These are phyloP conservation scores for Telmatherina bonti DNA, from an alignment of 2,797 vertebrate genomes.

Conservation along the genomic window DNA sequence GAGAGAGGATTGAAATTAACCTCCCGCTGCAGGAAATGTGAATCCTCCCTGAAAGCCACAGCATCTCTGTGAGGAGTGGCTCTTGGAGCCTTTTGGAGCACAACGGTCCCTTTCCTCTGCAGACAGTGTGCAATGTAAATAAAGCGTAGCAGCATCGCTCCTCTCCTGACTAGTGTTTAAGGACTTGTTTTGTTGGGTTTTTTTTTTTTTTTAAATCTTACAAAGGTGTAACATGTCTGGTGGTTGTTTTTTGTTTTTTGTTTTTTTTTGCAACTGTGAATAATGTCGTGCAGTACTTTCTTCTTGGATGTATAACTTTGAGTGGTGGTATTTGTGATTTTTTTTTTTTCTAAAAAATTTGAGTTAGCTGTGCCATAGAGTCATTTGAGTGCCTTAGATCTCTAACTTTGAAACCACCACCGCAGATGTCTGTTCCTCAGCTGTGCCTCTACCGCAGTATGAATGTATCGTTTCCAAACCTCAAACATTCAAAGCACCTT, in stretches of 20 bases:
- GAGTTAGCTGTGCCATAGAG: conserved; percentile 83
- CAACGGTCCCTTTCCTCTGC: conserved; percentile 23
- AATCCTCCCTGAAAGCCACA: conserved; percentile 33
- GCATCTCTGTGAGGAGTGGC: conserved; percentile 14
- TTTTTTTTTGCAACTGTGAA: conserved; percentile 79
- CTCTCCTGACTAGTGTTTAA: conserved; percentile 49
- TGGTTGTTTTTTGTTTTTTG: conserved; percentile 38
- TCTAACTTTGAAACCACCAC: conserved; percentile 76
- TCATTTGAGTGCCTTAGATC: conserved; percentile 88
- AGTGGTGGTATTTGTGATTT: conserved; percentile 56
- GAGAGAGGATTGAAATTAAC: conserved; percentile 90
- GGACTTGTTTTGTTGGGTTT: conserved; percentile 33
- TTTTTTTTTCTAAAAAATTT: background rate
- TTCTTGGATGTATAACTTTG: conserved; percentile 60
- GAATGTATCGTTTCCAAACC: conserved; percentile 84
- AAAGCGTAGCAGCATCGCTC: conserved; percentile 52
- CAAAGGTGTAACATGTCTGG: conserved; percentile 58
- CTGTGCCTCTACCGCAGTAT: conserved; percentile 84
- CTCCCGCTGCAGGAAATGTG: conserved; percentile 93
- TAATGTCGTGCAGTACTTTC: conserved; percentile 72
- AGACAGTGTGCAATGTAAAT: conserved; percentile 68
- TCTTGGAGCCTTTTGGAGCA: conserved; percentile 3
- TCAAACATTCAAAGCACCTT: conserved; percentile 81
- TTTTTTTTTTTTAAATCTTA: conserved; percentile 52
- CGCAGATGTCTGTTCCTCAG: conserved; percentile 79